Conservation (phyloP, 2,113 vertebrate species). For the Dunckerocampus dactyliophorus region DNA sequence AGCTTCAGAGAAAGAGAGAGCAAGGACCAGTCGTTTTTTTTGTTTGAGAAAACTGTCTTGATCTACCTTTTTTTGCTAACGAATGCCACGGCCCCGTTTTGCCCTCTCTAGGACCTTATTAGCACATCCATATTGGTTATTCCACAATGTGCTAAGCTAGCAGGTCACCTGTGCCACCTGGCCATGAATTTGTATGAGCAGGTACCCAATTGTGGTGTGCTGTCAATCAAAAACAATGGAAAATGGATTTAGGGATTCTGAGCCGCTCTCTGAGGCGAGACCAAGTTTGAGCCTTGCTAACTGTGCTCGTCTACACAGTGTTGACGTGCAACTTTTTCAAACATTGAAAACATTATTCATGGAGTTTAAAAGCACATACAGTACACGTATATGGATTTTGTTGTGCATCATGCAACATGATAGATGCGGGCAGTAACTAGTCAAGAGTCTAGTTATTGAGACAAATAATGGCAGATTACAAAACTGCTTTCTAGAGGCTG, state of each 20-base stretch:
- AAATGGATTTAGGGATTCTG: conserved; percentile 20
- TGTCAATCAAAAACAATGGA: conserved; percentile 49
- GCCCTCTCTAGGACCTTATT: conserved; percentile 51
- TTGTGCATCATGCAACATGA: no score
- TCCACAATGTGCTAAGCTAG: conserved; percentile 47
- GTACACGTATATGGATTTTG: no score
- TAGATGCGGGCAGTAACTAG: no score
- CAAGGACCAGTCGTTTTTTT: conserved; percentile 13
- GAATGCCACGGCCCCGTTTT: conserved; percentile 25
- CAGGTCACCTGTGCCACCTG: conserved; percentile 48
- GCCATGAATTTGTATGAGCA: conserved; percentile 45
- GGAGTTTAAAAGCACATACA: background rate
- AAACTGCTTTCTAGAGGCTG: no score
- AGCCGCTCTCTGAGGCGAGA: conserved; percentile 39
- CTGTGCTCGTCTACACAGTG: background rate
- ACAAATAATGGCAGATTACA: no score
- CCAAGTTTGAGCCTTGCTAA: background rate
- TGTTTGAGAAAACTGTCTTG: conserved; percentile 22
- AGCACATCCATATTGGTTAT: conserved; percentile 45
- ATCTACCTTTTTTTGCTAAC: conserved; percentile 42
- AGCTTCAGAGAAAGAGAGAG: conserved; percentile 8
- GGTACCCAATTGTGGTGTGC: background rate
- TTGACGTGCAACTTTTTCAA: background rate
- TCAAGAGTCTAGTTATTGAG: no score
- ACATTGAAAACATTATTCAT: background rate